Evolutionary conservation across 1,140 invertebrate species (phyloP).

Genomic region (Colletes latitarsis): DNA sequence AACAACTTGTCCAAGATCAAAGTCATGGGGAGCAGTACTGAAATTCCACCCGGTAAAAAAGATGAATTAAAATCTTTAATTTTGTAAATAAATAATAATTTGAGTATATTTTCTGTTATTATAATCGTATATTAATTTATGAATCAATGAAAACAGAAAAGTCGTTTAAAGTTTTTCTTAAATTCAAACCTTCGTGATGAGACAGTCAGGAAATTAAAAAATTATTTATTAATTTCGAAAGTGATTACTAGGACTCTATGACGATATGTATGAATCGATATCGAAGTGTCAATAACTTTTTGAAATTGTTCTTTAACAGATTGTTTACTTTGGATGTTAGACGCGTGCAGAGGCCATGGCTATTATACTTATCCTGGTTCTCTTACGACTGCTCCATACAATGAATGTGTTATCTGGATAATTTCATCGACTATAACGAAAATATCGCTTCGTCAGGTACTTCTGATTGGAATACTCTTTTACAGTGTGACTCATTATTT

Average conservation of each 20-base stretch:
- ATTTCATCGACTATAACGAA: conserved; percentile 87
- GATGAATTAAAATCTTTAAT: too few species aligned
- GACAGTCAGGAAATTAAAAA: too few species aligned
- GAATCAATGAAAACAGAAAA: too few species aligned
- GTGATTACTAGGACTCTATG: too few species aligned
- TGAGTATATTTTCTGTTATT: too few species aligned
- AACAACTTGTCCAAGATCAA: conserved; percentile 73
- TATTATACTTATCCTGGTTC: conserved; percentile 87
- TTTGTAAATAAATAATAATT: too few species aligned
- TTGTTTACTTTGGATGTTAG: conserved; percentile 62
- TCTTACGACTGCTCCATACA: conserved; percentile 87
- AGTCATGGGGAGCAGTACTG: conserved; percentile 63
- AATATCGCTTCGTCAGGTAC: conserved; percentile 87
- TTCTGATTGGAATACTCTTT: conserved; percentile 63
- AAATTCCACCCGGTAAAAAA: conserved; percentile 69
- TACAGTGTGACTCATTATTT: conserved; percentile 45
- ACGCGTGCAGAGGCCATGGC: conserved; percentile 51
- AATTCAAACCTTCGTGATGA: too few species aligned
- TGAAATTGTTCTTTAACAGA: conserved; percentile 33
- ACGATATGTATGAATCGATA: too few species aligned
- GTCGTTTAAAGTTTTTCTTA: too few species aligned
- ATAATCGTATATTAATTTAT: too few species aligned
- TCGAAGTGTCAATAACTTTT: not conserved
- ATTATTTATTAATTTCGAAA: too few species aligned
- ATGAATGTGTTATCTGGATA: conserved; percentile 88